A percentile compares a stretch with the other conserved stretches of the same genome.
Conservation (phyloP, 2,888 invertebrate genomes). For the Platypus cylindrus region DNA sequence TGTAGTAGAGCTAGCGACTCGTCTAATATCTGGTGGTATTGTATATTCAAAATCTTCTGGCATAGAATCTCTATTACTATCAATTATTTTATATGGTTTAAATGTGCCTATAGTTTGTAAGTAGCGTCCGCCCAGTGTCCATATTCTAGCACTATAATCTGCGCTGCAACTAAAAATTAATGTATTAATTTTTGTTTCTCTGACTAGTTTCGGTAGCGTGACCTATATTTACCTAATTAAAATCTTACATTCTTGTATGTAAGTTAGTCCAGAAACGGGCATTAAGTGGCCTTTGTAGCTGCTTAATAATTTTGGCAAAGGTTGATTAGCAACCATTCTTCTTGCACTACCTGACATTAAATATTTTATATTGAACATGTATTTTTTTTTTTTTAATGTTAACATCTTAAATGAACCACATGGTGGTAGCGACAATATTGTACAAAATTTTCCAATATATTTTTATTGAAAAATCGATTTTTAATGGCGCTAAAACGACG, state of each 20-base stretch:
- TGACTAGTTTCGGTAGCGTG: not conserved
- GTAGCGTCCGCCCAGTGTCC: constrained; percentile 55
- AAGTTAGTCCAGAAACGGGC: constrained; percentile 52
- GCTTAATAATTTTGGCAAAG: constrained; percentile 51
- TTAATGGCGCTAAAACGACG: too few species aligned
- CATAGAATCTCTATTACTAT: constrained; percentile 14
- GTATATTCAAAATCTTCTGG: constrained; percentile 38
- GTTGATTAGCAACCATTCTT: constrained; percentile 47
- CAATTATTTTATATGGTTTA: constrained; percentile 45
- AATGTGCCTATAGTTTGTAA: constrained; percentile 65
- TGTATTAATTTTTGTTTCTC: not conserved
- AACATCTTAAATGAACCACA: constrained; percentile 1
- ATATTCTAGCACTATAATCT: constrained; percentile 55
- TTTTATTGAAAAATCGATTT: not conserved
- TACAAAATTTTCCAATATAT: not conserved
- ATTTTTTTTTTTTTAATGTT: too few species aligned
- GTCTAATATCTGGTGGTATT: constrained; percentile 60
- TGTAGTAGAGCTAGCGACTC: constrained; percentile 64
- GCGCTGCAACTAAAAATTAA: constrained; percentile 26
- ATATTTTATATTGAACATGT: too few species aligned
- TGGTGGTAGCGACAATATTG: not conserved
- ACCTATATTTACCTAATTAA: constrained; percentile 46
- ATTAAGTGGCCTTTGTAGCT: constrained; percentile 60
- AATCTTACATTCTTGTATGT: constrained; percentile 51
- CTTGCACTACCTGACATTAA: constrained; percentile 58